Conservation (phyloP, 2,113 vertebrate species). For the Atlantisia rogersi region DNA sequence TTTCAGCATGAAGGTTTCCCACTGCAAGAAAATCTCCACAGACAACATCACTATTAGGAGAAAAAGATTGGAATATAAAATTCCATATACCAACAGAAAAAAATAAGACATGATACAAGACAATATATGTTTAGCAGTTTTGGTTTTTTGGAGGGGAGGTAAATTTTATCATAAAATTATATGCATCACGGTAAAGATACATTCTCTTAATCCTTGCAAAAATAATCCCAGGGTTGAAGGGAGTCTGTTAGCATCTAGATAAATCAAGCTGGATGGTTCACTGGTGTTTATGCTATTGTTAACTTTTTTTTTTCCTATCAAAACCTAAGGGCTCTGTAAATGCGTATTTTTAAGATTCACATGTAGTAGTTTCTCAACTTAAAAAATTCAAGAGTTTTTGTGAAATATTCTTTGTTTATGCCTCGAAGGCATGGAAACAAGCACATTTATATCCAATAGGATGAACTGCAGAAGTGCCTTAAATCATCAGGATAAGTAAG, state of each 20-base stretch:
- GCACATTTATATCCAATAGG: neutral
- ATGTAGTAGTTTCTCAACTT: neutral
- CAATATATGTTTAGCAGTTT: neutral
- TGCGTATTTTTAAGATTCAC: neutral
- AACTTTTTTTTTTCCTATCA: neutral
- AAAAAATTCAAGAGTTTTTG: neutral
- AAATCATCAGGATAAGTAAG: neutral
- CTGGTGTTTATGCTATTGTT: neutral
- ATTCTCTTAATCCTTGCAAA: neutral
- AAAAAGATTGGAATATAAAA: constrained; percentile 16
- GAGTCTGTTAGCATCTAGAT: neutral
- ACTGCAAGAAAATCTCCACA: constrained; percentile 15
- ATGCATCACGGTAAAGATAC: neutral
- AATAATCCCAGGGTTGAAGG: neutral
- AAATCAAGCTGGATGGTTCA: neutral
- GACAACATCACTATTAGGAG: neutral
- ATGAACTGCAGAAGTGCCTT: neutral
- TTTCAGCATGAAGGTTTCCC: constrained; percentile 24
- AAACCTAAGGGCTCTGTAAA: neutral
- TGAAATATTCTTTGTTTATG: neutral
- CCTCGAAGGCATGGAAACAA: neutral
- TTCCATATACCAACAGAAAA: neutral
- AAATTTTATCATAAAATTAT: neutral
- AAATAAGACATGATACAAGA: neutral
- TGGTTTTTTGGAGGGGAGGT: fast-evolving